A percentile compares a stretch with the other conserved stretches of the same genome.
These are phyloP conservation scores for Ruditapes philippinarum DNA, from an alignment of 1,140 invertebrate genomes.

Conservation along the genomic window DNA sequence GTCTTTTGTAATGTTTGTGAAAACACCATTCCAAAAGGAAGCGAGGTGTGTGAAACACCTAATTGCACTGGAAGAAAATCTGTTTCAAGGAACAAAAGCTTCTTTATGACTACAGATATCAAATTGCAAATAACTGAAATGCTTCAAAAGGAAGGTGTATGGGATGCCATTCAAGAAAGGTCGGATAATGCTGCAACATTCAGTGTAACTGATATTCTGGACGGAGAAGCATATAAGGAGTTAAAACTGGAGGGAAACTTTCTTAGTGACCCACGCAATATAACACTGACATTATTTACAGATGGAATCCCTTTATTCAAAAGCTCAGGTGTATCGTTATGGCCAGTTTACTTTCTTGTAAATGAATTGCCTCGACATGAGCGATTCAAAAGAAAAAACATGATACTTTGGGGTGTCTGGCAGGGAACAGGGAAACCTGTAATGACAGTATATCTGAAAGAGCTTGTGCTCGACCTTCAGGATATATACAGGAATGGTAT, in stretches of 20 bases:
- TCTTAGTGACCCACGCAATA: constrained; percentile 14
- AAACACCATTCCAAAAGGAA: neutral
- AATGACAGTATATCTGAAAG: constrained; percentile 33
- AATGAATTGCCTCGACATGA: constrained; percentile 59
- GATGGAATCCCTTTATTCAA: constrained; percentile 32
- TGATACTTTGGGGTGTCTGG: constrained; percentile 54
- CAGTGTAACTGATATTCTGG: neutral
- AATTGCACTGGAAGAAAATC: constrained; percentile 4
- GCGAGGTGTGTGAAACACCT: neutral
- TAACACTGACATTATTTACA: constrained; percentile 56
- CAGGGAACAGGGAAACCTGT: constrained; percentile 39
- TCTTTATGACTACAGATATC: constrained; percentile 6
- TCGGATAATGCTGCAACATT: neutral
- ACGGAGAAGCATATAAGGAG: constrained; percentile 43
- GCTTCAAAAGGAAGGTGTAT: neutral
- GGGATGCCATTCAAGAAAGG: constrained; percentile 11
- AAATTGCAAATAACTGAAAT: neutral
- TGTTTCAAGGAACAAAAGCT: neutral
- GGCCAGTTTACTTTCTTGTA: constrained; percentile 58
- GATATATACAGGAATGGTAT: neutral
- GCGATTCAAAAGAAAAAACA: constrained; percentile 44
- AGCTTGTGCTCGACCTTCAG: constrained; percentile 32
- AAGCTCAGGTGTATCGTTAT: neutral
- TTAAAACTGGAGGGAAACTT: constrained; percentile 35
- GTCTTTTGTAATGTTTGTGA: constrained; percentile 25